Evolutionary conservation across 2,888 invertebrate genomes (phyloP), one percentile per base, ranked within the genome.

Genomic region (Monopis laevigella): DNA sequence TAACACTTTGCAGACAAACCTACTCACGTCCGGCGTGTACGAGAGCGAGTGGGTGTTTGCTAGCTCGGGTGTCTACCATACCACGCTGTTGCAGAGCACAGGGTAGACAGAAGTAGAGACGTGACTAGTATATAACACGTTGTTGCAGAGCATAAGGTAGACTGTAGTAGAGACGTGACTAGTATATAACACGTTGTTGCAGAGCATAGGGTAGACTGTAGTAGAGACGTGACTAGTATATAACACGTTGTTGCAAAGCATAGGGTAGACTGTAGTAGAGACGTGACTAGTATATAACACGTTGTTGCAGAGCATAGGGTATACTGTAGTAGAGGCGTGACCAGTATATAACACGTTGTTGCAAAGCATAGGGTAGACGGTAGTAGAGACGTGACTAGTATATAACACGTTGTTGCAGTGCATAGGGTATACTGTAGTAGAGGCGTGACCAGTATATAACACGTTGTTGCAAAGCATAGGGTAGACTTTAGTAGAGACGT

Each of bases 1-100:
- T n/a, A n/a, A n/a, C n/a, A n/a, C 6, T 4, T 36, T 36, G 12
- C 19, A 36, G 36, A 17, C 11, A 21, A 5, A 36, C 4, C 8
- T 3, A 2, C 2, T 36, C 6, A 6, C 12, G 21, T 36, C 19
- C 10, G 36, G 36, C 8, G 11, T 36, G 11, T 36, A 21, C 21
- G 21, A 36, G 18, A 36, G 36, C 8, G 19, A 36, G 2, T 36
- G 36, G 36, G 19, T 21, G 4, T 4, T n/a, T 36, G 11, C 6
- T 2, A 21, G 36, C 13, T n/a, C 2, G 2, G 8, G 11, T 4
- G 36, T 36, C 2, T 21, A 18, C 16, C 24, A 28, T 10, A 8
- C 11, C 2, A 34, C 39, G 5, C 14, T 17, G 5, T 13, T 43
- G 11, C 8, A 39, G 13, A 12, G 14, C 7, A 8, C 11, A 2